A percentile compares a stretch with the other conserved stretches of the same genome.
Conservation (phyloP, 2,888 invertebrate genomes). For the Cryptus viduatorius region DNA sequence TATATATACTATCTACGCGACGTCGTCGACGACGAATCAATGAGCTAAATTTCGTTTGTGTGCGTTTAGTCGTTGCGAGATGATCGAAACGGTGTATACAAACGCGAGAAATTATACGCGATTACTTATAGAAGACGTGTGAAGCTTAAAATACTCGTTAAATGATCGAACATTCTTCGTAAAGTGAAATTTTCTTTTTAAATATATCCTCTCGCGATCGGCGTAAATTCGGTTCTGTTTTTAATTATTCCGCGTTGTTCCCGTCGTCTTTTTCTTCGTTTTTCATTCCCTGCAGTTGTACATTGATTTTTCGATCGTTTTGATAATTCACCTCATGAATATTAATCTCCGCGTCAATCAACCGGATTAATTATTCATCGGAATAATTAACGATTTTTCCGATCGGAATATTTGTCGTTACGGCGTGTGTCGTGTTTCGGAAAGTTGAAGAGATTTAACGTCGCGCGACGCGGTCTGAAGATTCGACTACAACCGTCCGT, state of each 20-base stretch:
- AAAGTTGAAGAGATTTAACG: background rate
- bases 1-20: constrained; percentile 46
- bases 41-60: constrained; percentile 40
- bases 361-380: constrained; percentile 37
- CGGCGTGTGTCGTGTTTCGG: background rate
- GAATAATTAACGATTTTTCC: background rate
- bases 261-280: background rate
- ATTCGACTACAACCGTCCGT: background rate
- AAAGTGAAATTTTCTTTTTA: background rate
- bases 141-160: background rate
- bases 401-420: background rate
- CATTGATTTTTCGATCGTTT: background rate
- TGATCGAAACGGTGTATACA: constrained; percentile 8
- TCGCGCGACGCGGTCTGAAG: background rate
- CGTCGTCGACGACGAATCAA: constrained; percentile 58
- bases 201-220: background rate
- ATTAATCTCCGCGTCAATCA: background rate
- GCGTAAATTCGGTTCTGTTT: background rate
- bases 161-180: background rate
- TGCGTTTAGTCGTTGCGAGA: constrained; percentile 25
- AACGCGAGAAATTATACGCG: constrained; percentile 4
- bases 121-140: background rate
- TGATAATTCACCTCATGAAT: background rate
- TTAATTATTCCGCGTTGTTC: background rate
- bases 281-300: background rate